Base-by-base conservation (phyloP, 2,888 invertebrate genomes). In the Baccha elongata region DNA sequence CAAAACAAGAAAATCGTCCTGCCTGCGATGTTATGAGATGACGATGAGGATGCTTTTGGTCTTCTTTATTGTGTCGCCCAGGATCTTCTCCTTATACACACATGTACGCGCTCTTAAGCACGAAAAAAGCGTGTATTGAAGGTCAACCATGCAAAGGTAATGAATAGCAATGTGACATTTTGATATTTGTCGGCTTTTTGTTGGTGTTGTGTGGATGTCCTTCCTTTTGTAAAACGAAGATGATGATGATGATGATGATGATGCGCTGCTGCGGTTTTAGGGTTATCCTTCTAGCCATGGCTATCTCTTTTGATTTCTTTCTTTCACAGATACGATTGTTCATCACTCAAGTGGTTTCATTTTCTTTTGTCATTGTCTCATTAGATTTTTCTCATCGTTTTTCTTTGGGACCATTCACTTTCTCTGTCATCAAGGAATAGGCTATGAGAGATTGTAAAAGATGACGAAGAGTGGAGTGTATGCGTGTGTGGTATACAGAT, bases 101-200 rank as follows among this genome's bases (percentile, higher is more conserved):
- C 83, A 83, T 83, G 83, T 62, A 83, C 71, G 68, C 83, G 83
- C 78, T 73, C 72, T 74, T 74, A 78, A 84, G 83, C 78, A 78
- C 50, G 10, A 44, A 60, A 40, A 60, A 60, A 60, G 29, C 42
- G 29, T 85, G 86, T 86, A 87, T 87, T 87, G 86, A 87, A 87
- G 87, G 87, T 87, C 87, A 86, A 73, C 86, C 86, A 87, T 87
- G 87, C 87, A 87, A 86, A 86, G 79, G 84, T 86, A 87, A 87
- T 87, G 79, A 86, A 86, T 80, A 76, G 71, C 75, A 74, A 67
- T 79, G 84, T 83, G 83, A 73, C 78, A 76, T 84, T 74, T 74
- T 80, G 75, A 72, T 72, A 72, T 84, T 72, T 71, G 69, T 71
- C 67, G 74, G 44, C 58, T 53, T 62, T 72, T 75, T 69, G 68